Base-by-base conservation (phyloP, 1,140 invertebrate species). In the Apolygus lucorum region DNA sequence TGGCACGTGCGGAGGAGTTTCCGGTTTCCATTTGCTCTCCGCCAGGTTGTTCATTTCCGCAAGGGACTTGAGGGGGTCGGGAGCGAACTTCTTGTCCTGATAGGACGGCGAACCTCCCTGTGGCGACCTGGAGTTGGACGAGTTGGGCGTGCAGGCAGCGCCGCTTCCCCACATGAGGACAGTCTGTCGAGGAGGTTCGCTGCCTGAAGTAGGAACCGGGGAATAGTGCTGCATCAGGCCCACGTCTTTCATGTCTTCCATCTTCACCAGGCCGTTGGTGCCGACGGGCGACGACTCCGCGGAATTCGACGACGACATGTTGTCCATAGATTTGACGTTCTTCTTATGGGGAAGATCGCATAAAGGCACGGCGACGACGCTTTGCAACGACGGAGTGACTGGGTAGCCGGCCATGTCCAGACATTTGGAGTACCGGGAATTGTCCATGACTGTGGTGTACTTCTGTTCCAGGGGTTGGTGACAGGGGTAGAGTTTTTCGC, bases 81-180 rank as follows among this genome's bases (percentile, higher is more conserved):
- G 54, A 17, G 76, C 78, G 49, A 70, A 68, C 59, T 70, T 59
- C 22, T 28, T 49, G 22, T 73, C 70, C 34, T 73, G 68, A 42
- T 67, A 52, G 52, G 74, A 29, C 29, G 69, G 70, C 11, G 73
- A 73, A 72, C 72, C 73, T 59, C 72, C 67, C 70, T 65, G 1
- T 72, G 68, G 14, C 74, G 74, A 72, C 77, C 73, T 68, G 52
- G 70, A 68, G 54, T 68, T 74, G 14, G 73, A 70, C 0, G 79
- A 79, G 79, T 79, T 79, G 2, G 78, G 77, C 13, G 80, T 78
- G 1, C 82, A 78, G 22, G 81, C 80, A 64, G 82, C 79, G 63
- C 81, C 81, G 67, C 79, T 81, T 2, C 81, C 90, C 90, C 90
- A 92, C 91, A 92, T 92, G 1, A 93, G 82, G 21, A 93, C 91